These are phyloP conservation scores for Lysandra coridon DNA, from an alignment of 2,888 invertebrate species.

Conservation along the genomic window DNA sequence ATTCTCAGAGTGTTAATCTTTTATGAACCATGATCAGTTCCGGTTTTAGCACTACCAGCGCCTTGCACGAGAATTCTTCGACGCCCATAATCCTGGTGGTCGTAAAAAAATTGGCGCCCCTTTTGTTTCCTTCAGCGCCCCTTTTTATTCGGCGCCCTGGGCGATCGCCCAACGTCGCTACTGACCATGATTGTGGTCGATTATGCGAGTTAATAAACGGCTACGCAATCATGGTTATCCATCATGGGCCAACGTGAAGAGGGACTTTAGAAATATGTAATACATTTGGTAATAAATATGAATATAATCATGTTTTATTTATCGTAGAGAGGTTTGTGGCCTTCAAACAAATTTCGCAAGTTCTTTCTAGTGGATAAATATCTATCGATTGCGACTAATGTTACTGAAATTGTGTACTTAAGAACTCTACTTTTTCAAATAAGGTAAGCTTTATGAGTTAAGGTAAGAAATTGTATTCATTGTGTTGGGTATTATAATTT, in stretches of 20 bases:
- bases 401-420: slow-evolving; percentile 56
- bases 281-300: slow-evolving; percentile 31
- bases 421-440: slow-evolving; percentile 52
- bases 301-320: slow-evolving; percentile 11
- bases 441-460: slow-evolving; percentile 50
- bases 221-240: slow-evolving; percentile 39
- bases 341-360: slow-evolving; percentile 54
- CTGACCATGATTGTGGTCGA: too few relatives aligned
- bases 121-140: too few relatives aligned
- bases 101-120: too few relatives aligned
- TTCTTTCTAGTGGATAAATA: slow-evolving; percentile 54
- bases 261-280: background rate
- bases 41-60: too few relatives aligned
- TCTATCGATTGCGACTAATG: slow-evolving; percentile 53
- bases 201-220: too few relatives aligned
- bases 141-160: too few relatives aligned
- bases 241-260: slow-evolving; percentile 54
- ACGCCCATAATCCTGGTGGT: too few relatives aligned
- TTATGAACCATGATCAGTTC: too few relatives aligned
- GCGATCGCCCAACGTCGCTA: too few relatives aligned
- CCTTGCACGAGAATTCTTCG: too few relatives aligned
- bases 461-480: background rate
- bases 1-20: too few relatives aligned
- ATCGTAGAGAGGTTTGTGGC: slow-evolving; percentile 61
- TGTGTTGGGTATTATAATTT: too few relatives aligned